Evolutionary conservation across 2,888 invertebrate genomes (phyloP).

Genomic region (Sinopyrophorus schimmeli): DNA sequence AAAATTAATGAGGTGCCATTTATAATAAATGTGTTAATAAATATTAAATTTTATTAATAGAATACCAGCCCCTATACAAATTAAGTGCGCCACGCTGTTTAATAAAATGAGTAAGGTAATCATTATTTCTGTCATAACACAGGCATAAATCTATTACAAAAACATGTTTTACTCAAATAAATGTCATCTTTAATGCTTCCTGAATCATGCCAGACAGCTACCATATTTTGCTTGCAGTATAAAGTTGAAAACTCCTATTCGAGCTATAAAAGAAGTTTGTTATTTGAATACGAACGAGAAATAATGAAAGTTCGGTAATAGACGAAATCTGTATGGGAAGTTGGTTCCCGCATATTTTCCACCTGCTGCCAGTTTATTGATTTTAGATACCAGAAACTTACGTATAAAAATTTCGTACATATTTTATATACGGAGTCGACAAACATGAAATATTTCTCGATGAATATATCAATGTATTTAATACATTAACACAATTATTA

Average conservation of each 20-base stretch:
- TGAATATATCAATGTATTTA: too few relatives aligned
- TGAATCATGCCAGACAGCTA: slow-evolving; percentile 41
- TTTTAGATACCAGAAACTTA: slow-evolving; percentile 32
- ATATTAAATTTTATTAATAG: slow-evolving; percentile 13
- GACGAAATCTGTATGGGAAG: slow-evolving; percentile 49
- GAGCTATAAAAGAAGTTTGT: slow-evolving; percentile 50
- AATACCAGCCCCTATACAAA: slow-evolving; percentile 24
- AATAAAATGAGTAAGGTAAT: slow-evolving; percentile 20
- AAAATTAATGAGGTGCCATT: slow-evolving; percentile 11
- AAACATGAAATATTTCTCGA: too few relatives aligned
- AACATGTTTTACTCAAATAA: slow-evolving; percentile 35
- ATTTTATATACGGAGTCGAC: too few relatives aligned
- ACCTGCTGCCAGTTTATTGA: slow-evolving; percentile 48
- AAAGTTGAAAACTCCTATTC: slow-evolving; percentile 45
- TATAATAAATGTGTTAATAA: slow-evolving; percentile 14
- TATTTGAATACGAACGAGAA: slow-evolving; percentile 52
- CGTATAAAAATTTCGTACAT: slow-evolving; percentile 17
- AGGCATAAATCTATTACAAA: slow-evolving; percentile 18
- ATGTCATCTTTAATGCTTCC: slow-evolving; percentile 39
- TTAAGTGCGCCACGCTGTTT: slow-evolving; percentile 26
- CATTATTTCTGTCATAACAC: slow-evolving; percentile 34
- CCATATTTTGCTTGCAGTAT: slow-evolving; percentile 42
- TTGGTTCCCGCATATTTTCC: slow-evolving; percentile 47
- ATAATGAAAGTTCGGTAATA: slow-evolving; percentile 51
- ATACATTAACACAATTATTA: too few relatives aligned